phyloP scores from a whole-genome alignment of 2,797 vertebrate genomes.

The Spheniscus humboldti region DNA sequence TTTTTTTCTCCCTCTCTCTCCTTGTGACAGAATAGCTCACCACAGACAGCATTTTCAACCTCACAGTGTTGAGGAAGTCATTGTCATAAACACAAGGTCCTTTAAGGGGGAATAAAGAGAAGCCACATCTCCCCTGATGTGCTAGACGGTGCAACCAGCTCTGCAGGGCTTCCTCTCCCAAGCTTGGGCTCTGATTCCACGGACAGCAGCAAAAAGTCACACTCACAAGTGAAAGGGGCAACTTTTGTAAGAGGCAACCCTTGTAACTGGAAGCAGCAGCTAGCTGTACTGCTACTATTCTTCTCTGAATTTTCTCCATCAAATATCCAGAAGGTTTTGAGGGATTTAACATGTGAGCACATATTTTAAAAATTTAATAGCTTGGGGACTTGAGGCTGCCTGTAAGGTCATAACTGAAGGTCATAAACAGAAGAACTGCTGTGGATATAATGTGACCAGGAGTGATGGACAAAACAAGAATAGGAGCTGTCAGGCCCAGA shows the following conservation, averaged over 20 bases:
- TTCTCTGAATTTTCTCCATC: not conserved
- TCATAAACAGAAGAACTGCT: not conserved
- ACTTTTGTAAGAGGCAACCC: not conserved
- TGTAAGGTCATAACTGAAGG: not conserved
- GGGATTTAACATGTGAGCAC: not conserved
- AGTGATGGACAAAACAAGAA: not conserved
- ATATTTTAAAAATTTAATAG: not conserved
- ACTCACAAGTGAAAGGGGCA: not conserved
- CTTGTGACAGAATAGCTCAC: not conserved
- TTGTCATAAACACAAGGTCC: not conserved
- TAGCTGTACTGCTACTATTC: not conserved
- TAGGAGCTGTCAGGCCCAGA: not conserved
- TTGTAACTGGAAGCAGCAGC: not conserved
- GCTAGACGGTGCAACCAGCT: not conserved
- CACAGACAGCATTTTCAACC: not conserved
- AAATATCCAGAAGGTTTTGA: not conserved
- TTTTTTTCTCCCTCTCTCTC: not conserved
- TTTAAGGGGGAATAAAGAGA: not conserved
- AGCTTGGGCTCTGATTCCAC: fast-evolving
- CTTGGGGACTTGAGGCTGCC: not conserved
- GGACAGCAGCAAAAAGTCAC: not conserved
- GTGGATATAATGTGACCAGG: not conserved
- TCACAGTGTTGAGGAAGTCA: not conserved
- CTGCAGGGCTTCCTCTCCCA: fast-evolving
- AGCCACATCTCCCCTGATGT: not conserved